Evolutionary conservation across 2,797 vertebrate genomes (phyloP), one percentile per base, ranked within the genome.

Genomic region (Chrosomus eos): DNA sequence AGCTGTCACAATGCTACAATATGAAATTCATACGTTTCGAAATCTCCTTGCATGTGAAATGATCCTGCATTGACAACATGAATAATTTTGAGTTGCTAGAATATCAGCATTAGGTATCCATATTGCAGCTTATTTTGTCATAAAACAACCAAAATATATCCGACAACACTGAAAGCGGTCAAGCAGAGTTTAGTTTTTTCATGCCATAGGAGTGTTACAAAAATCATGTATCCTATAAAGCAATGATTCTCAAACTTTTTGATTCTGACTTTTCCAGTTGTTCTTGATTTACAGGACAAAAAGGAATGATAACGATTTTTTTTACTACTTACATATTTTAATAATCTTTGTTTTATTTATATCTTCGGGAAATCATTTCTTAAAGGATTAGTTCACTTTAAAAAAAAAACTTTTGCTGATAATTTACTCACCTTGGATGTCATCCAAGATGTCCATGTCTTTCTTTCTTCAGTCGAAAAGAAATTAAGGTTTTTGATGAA

Each of bases 1-100:
- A 85, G 76, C 85, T 87, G 80, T 88, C 80, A 84, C 53, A 11
- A 73, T 81, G 75, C 76, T 82, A 81, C 13, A 62, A 64, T 83
- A 53, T 19, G 33, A 31, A 76, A 78, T 28, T 36, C 3, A 38
- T 45, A 19, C 23, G 9, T 10, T 40, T 80, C 1, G 11, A 53
- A 62, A 78, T 43, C 8, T 73, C 23, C 79, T 70, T 51, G 5
- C 8, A 18, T 55, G 51, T 55, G 13, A 70, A 71, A 28, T 36
- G 14, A 26, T 55, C 16, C 51, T 19, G 13, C 5, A 26, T 26
- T 26, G 64, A 45, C n/a, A 31, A 28, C 71, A 73, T 51, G 4
- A 5, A 51, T 26, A 23, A 9, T 43, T 26, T 43, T 4, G 28
- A 5, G 4, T 11, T 21, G 33, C 64, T 19, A 67, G 64, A 36